phyloP scores from a whole-genome alignment of 2,888 invertebrate genomes.

The Cephus pygmeus region DNA sequence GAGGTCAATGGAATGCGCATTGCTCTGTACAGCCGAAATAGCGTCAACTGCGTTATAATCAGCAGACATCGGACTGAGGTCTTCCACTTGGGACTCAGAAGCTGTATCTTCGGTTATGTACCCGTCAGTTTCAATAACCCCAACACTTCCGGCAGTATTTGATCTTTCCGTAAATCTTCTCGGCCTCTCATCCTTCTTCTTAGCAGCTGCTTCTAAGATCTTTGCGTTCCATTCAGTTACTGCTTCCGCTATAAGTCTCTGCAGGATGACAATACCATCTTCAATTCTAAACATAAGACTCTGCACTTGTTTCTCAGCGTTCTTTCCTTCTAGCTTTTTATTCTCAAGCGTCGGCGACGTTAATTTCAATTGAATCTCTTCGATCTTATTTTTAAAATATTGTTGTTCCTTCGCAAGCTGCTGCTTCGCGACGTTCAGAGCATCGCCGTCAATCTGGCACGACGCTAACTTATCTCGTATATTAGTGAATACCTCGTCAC shows the following conservation, averaged over 20 bases:
- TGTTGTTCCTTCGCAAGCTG: conserved; percentile 76
- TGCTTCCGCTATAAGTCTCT: conserved; percentile 76
- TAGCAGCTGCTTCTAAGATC: conserved; percentile 62
- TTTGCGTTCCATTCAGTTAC: conserved; percentile 78
- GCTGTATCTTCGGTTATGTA: conserved; percentile 60
- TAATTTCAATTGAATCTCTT: conserved; percentile 82
- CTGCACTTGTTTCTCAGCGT: conserved; percentile 51
- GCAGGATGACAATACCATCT: conserved; percentile 74
- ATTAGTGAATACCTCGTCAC: conserved; percentile 83
- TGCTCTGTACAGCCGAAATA: conserved; percentile 44
- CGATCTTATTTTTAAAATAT: conserved; percentile 82
- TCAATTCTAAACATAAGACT: conserved; percentile 62
- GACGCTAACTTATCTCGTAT: conserved; percentile 75
- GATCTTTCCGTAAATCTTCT: conserved; percentile 49
- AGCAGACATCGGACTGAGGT: conserved; percentile 59
- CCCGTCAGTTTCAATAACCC: conserved; percentile 50
- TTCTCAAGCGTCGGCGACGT: conserved; percentile 75
- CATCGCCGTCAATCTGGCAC: conserved; percentile 71
- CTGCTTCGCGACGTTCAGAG: conserved; percentile 69
- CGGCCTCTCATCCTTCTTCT: conserved; percentile 63
- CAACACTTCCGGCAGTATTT: conserved; percentile 31
- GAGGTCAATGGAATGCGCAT: conserved; percentile 40
- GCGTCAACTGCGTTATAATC: conserved; percentile 62
- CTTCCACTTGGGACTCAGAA: conserved; percentile 61
- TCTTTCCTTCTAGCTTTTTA: conserved; percentile 58